These are phyloP conservation scores for Sicus ferrugineus DNA, from an alignment of 2,888 invertebrate species.

Conservation along the genomic window DNA sequence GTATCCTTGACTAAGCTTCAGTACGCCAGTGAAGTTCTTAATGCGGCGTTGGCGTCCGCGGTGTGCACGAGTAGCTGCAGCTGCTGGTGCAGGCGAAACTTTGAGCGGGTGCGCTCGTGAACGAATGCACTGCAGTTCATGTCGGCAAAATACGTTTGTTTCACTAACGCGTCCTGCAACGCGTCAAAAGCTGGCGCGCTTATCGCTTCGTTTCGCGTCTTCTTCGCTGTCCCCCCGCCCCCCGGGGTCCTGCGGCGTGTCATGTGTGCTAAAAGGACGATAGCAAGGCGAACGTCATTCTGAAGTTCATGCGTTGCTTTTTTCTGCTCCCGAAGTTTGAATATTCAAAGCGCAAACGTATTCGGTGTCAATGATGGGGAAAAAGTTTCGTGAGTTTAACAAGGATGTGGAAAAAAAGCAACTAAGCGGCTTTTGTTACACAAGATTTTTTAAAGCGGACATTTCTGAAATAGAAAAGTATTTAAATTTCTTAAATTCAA, in stretches of 20 bases:
- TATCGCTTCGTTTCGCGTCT: too few species aligned
- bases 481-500: too few species aligned
- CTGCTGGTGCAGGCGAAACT: not conserved
- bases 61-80: conserved; percentile 12
- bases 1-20: not conserved
- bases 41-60: not conserved
- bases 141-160: not conserved
- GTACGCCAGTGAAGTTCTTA: conserved; percentile 22
- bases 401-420: not conserved
- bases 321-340: not conserved
- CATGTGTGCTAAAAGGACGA: not conserved
- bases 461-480: too few species aligned
- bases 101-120: not conserved
- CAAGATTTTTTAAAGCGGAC: too few species aligned
- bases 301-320: not conserved
- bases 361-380: not conserved
- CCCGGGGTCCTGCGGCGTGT: not conserved
- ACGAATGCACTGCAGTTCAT: conserved; percentile 14
- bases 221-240: too few species aligned
- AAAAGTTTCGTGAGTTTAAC: not conserved
- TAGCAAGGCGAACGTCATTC: not conserved
- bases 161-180: not conserved
- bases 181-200: not conserved
- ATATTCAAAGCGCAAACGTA: not conserved
- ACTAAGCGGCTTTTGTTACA: too few species aligned